Evolutionary conservation across 2,888 invertebrate genomes (phyloP), one percentile per base, ranked within the genome.

Genomic region (Nemoura dubitans): DNA sequence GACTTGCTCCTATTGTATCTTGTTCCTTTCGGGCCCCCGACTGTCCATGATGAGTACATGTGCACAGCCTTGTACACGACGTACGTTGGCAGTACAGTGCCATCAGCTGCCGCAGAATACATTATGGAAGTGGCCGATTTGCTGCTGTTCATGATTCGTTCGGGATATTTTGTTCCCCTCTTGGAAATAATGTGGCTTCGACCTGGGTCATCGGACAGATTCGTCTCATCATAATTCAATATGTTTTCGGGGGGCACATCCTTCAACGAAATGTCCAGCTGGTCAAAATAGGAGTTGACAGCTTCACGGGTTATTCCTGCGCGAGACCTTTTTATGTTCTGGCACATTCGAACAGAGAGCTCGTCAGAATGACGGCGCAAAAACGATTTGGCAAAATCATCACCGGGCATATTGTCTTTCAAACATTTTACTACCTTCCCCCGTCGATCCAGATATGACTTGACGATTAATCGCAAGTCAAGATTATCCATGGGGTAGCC

Each of bases 211-310:
- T 90, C 90, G 6, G 88, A 86, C 0, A 91, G 86, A 78, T 90
- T 90, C 6, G 90, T 90, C 86, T 90, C 90, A 86, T 90, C 90
- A 88, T 90, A 91, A 81, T 90, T 90, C 3, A 89, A 81, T 16
- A 89, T 86, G 43, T 88, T 85, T 27, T 59, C 43, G 29, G 87
- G 86, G 0, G 87, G 86, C 5, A 88, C 81, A 83, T 84, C 87
- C 86, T 88, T 85, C 25, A 89, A 86, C 10, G 87, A 86, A n/a
- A 83, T 86, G 87, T 88, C 87, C 43, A 90, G 87, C 26, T 89
- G 81, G 80, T 89, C 88, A 88, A 89, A 89, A 87, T 89, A 90
- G 7, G 86, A 81, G 83, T 88, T 87, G n/a, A 89, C 87, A 16
- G 82, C 86, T 87, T 88, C 88, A 85, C 86, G 88, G 82, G 89